Base-by-base conservation (phyloP, 2,888 invertebrate species). In the Leptogaster cylindrica region DNA sequence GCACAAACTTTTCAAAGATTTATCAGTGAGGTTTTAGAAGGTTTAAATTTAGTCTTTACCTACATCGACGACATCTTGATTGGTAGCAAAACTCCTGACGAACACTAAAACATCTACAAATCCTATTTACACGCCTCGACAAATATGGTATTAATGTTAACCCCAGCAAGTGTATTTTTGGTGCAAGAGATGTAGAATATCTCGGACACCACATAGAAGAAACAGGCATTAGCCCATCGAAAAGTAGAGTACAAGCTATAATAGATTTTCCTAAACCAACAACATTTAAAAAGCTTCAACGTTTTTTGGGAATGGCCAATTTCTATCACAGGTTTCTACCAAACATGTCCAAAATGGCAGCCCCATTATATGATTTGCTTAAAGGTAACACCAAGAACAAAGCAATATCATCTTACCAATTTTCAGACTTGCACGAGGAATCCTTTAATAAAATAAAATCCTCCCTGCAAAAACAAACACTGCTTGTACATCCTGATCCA, bases 321-420 rank as follows among this genome's bases (percentile, higher is more conserved):
- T 41, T 41, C 10, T 31, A 31, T 31, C 31, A 7, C 31, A 31
- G 31, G 10, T 36, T 36, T 10, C 14, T 36, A 10, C 46, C 46
- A 2, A 46, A 18, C 4, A 46, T 46, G 4, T 3, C 46, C 3
- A 4, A 46, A 46, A 5, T 46, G 18, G 14, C 46, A 3, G 3
- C 20, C 4, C 46, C 46, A 75, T 75, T 90, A 90, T 10, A 82
- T 79, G n/a, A 82, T 79, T 68, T 85, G 82, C 2, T 14, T 14
- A 16, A 46, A 14, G 46, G 4, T 5, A 5, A 46, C 14, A 16
- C 64, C 20, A 48, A 64, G 18, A 36, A 64, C n/a, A 14, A 31
- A 12, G 46, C 39, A 28, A 8, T 14, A 2, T 27, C 66, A 14
- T 52, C 46, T 46, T 10, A 44, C 10, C 41, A 44, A 8, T 39